Percentiles rank a stretch among this genome's conserved stretches.
Evolutionary conservation across 1,140 invertebrate species (phyloP).

Genomic region (Patella vulgata): DNA sequence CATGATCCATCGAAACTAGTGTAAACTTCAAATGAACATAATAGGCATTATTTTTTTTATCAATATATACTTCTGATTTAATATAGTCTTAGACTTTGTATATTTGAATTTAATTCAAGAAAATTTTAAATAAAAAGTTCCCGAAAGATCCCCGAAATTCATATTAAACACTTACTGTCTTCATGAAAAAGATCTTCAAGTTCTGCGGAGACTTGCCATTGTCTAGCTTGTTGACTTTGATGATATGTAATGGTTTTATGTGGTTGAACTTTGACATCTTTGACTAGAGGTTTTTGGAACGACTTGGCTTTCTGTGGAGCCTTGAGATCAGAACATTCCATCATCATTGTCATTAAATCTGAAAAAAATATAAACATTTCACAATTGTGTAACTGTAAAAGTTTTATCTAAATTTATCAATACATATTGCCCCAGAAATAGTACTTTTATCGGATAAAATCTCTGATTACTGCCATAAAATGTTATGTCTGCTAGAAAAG

Average conservation of each 20-base stretch:
- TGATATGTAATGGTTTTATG: constrained; percentile 21
- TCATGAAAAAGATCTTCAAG: constrained; percentile 43
- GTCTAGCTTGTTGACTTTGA: constrained; percentile 46
- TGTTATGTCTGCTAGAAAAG: neutral
- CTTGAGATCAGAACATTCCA: constrained; percentile 53
- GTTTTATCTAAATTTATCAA: neutral
- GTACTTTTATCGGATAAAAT: neutral
- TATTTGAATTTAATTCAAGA: no score
- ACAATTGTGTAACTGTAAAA: neutral
- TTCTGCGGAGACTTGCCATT: constrained; percentile 45
- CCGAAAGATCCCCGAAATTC: no score
- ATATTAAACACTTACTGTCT: constrained; percentile 31
- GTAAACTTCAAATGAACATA: no score
- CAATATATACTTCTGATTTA: no score
- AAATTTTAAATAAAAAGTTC: no score
- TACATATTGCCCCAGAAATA: neutral
- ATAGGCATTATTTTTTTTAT: no score
- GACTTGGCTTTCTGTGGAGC: constrained; percentile 49
- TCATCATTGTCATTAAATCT: constrained; percentile 57
- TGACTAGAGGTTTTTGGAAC: constrained; percentile 51
- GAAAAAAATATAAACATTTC: constrained; percentile 7
- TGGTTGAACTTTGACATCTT: constrained; percentile 38
- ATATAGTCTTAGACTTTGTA: no score
- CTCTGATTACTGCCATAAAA: neutral
- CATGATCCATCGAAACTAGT: no score